A percentile compares a stretch with the other conserved stretches of the same genome.
These are phyloP conservation scores for Ceuthmochares aereus DNA, from an alignment of 2,113 vertebrate species.

Conservation along the genomic window DNA sequence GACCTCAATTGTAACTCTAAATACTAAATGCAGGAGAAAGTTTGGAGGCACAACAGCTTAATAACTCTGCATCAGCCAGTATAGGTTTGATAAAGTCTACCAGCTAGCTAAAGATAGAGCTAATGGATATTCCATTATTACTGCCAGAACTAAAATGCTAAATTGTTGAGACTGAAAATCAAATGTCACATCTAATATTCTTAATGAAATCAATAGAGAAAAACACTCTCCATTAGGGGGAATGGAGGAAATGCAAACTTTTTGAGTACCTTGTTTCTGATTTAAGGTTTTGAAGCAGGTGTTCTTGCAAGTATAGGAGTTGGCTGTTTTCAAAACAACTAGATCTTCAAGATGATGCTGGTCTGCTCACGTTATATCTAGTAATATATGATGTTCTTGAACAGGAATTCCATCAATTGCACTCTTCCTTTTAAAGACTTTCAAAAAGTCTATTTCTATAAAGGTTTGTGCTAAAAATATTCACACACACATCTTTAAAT, in stretches of 20 bases:
- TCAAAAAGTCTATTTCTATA: neutral
- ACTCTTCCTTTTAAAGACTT: neutral
- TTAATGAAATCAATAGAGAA: neutral
- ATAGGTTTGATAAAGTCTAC: neutral
- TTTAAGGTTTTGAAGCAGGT: neutral
- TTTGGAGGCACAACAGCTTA: neutral
- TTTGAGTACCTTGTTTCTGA: neutral
- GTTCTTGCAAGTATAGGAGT: neutral
- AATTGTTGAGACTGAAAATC: neutral
- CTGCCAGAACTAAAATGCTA: neutral
- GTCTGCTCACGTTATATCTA: neutral
- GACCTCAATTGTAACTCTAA: neutral
- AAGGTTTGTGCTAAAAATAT: neutral
- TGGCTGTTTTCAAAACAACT: neutral
- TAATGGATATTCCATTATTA: neutral
- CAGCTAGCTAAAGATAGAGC: neutral
- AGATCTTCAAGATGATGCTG: neutral
- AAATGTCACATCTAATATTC: neutral
- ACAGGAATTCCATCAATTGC: neutral
- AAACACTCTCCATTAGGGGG: neutral
- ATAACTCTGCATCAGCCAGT: neutral
- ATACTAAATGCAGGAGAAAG: neutral
- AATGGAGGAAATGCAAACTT: neutral
- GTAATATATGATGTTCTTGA: neutral
- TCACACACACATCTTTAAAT: neutral